Base-by-base conservation (phyloP, 2,113 vertebrate species). In the Pterocles burchelli region DNA sequence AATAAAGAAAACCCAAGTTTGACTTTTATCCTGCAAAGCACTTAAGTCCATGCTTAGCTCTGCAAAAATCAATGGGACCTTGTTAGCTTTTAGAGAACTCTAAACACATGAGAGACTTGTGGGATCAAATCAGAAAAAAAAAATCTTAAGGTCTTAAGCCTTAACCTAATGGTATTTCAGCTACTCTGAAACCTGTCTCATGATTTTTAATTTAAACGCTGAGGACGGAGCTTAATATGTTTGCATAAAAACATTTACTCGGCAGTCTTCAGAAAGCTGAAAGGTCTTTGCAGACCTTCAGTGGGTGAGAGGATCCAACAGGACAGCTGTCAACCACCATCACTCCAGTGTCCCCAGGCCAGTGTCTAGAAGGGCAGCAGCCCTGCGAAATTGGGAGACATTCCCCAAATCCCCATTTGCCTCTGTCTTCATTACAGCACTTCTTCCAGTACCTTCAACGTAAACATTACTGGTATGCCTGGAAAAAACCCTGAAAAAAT, bases 1-100 rank as follows among this genome's bases (percentile, higher is more conserved):
- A 94, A 92, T 79, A 87, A 89, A 79, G 74, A 81, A 94, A 63
- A 41, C 9, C 15, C 45, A 67, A 34, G 43, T 65, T 65, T 95
- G 93, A 86, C 91, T 94, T 57, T 93, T 79, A 96, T 95, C 92
- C 96, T 95, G 73, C 78, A 96, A 91, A 96, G 88, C 81, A 88
- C 78, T 95, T 95, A 95, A 93, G 55, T 4, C 0, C 55, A 88
- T 28, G 75, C 73, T 87, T 85, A 87, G 74, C 66, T 89, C 45
- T 72, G 89, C 36, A 86, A 75, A 75, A 95, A 95, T 92, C 89
- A 93, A 82, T 91, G 93, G 74, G 58, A 79, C 70, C 78, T 41
- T 6, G 57, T 85, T 73, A 91, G 73, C 81, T 92, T 63, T 89
- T 33, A 26, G 76, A 92, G 77, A 92, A 79, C 87, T 87, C 73